Evolutionary conservation across 2,113 vertebrate species (phyloP), one percentile per base, ranked within the genome.

Genomic region (cattle (Bos taurus)): DNA sequence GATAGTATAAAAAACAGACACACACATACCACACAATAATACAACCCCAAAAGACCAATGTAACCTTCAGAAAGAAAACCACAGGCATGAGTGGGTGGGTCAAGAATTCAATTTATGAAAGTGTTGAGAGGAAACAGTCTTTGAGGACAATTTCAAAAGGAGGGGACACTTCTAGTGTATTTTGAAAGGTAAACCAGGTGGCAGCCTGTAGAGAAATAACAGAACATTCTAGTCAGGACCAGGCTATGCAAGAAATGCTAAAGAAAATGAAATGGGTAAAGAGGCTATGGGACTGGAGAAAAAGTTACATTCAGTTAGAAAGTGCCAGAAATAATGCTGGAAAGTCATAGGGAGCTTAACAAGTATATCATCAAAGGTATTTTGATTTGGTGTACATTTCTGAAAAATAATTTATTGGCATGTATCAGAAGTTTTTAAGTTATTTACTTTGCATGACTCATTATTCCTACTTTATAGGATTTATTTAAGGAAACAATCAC

Each of bases 401-500:
- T 92, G 52, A 62, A 94, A 89, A 81, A 56, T 52, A 82, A 88
- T 30, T 82, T 59, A 71, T 23, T 0, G 9, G 40, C 21, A 77
- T 94, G 30, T 7, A 87, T 43, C 17, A 57, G 56, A n/a, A 78
- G 54, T 60, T 36, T 67, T 15, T 77, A n/a, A 83, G 60, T 60
- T 33, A 78, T 15, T 86, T 26, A 28, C 85, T 87, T 2, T 60
- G 33, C 86, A 92, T 83, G 21, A 83, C 17, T 92, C 3, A 85
- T n/a, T 36, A 94, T 26, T 78, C 36, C 14, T 30, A 94, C 9
- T 33, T 95, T 90, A 40, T 40, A 59, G 56, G 16, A 86, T 90
- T 90, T 15, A 91, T 57, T 96, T 59, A 87, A 91, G 30, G 17
- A 93, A 96, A 95, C 88, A 91, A 93, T 62, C 59, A 93, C 26